Conservation (phyloP, 2,797 vertebrate species). For the Linurgus olivaceus region DNA sequence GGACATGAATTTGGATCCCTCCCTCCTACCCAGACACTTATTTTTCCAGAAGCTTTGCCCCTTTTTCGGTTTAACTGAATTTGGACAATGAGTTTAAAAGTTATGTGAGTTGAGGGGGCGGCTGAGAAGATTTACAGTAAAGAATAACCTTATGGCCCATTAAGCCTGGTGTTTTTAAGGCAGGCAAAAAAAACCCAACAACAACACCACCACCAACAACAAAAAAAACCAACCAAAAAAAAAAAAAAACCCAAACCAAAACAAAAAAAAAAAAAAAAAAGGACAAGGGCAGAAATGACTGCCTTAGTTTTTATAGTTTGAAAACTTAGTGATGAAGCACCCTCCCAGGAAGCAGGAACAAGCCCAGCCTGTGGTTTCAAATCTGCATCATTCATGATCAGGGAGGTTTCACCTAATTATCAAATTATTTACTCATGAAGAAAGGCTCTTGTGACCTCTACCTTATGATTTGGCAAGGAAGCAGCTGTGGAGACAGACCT, state of each 20-base stretch:
- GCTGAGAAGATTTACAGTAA: not conserved
- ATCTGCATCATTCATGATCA: not conserved
- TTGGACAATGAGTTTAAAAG: not conserved
- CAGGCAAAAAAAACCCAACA: not conserved
- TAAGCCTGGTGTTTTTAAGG: not conserved
- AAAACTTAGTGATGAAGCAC: not conserved
- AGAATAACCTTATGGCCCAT: not conserved
- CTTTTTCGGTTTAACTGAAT: not conserved
- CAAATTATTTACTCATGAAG: not conserved
- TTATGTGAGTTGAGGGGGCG: rapidly evolving
- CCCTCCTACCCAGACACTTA: not conserved
- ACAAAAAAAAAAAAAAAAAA: not conserved
- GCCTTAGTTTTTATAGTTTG: not conserved
- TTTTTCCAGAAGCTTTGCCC: not conserved
- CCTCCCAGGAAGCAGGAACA: not conserved
- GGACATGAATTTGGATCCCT: not conserved
- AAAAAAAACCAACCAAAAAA: too few species aligned
- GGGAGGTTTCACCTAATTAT: not conserved
- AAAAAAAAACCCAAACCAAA: too few species aligned
- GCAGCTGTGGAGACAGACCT: not conserved
- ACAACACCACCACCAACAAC: too few species aligned
- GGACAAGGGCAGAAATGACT: not conserved
- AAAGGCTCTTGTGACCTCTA: not conserved
- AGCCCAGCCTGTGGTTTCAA: not conserved
- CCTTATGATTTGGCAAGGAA: not conserved